Percentiles rank a stretch among this genome's conserved stretches.
phyloP scores from a whole-genome alignment of 2,113 vertebrate species.

The Vidua chalybeata region DNA sequence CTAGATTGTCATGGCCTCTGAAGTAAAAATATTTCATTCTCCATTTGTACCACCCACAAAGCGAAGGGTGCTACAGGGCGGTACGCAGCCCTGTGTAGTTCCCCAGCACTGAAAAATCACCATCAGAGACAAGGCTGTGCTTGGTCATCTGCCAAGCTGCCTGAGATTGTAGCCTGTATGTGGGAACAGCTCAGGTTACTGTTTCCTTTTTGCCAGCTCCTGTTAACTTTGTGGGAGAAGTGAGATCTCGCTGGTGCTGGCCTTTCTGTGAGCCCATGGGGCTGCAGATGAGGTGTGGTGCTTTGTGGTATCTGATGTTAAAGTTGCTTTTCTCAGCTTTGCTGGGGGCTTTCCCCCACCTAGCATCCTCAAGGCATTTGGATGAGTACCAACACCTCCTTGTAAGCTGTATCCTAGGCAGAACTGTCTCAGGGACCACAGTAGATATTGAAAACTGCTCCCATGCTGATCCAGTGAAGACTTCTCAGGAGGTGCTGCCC shows the following conservation, averaged over 20 bases:
- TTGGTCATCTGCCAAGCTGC: background rate
- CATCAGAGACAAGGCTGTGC: background rate
- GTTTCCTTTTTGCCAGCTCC: background rate
- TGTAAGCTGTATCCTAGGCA: background rate
- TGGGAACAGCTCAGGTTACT: background rate
- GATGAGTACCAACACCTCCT: background rate
- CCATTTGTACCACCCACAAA: background rate
- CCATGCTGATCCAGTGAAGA: background rate
- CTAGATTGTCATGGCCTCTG: background rate
- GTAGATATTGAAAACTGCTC: background rate
- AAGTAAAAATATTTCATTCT: background rate
- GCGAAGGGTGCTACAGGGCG: rapidly evolving
- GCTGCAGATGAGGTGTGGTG: background rate
- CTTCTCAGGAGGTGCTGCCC: background rate
- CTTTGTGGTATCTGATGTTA: background rate
- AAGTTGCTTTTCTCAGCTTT: background rate
- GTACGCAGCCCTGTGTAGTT: background rate
- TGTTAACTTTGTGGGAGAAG: rapidly evolving
- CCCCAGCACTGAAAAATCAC: background rate
- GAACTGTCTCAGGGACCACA: background rate
- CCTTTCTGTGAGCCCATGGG: background rate
- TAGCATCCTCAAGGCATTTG: background rate
- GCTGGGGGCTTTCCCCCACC: background rate
- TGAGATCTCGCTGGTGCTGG: rapidly evolving
- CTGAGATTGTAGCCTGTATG: background rate